These are phyloP conservation scores for Ciona savignyi DNA, from an alignment of 23 tunicate genomes.

Conservation along the genomic window DNA sequence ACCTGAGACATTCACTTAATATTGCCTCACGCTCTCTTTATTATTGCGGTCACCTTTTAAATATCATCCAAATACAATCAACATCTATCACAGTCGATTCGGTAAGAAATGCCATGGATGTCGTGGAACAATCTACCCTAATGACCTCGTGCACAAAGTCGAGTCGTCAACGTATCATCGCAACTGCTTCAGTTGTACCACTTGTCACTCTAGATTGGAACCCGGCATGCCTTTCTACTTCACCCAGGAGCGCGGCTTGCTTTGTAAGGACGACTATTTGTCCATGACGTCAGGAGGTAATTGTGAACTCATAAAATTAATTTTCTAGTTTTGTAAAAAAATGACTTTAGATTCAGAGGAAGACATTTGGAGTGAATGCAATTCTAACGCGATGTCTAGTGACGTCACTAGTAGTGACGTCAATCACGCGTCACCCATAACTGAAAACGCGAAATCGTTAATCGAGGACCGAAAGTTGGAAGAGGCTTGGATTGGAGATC, in stretches of 20 bases:
- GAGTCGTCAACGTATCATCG: slow-evolving; percentile 6
- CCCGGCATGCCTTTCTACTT: slow-evolving; percentile 16
- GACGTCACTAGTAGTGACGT: too few species aligned
- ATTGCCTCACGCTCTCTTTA: too few species aligned
- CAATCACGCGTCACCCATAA: background rate
- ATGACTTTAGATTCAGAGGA: background rate
- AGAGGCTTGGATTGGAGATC: background rate
- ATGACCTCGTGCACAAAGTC: slow-evolving; percentile 11
- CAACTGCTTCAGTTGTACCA: slow-evolving; percentile 21
- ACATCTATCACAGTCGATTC: slow-evolving; percentile 26
- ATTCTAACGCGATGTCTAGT: background rate
- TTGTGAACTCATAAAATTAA: too few species aligned
- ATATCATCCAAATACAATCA: too few species aligned
- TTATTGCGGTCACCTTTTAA: too few species aligned
- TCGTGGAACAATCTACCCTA: background rate
- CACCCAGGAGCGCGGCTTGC: background rate
- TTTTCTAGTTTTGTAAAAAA: too few species aligned
- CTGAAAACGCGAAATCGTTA: background rate
- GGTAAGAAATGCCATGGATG: slow-evolving; percentile 37
- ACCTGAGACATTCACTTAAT: too few species aligned
- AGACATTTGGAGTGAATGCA: background rate
- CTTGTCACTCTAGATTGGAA: slow-evolving; percentile 12
- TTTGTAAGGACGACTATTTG: slow-evolving; percentile 23
- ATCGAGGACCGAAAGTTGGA: background rate
- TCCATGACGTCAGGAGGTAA: background rate